Evolutionary conservation across 2,888 invertebrate species (phyloP), one percentile per base, ranked within the genome.

Genomic region (Aphidius colemani): DNA sequence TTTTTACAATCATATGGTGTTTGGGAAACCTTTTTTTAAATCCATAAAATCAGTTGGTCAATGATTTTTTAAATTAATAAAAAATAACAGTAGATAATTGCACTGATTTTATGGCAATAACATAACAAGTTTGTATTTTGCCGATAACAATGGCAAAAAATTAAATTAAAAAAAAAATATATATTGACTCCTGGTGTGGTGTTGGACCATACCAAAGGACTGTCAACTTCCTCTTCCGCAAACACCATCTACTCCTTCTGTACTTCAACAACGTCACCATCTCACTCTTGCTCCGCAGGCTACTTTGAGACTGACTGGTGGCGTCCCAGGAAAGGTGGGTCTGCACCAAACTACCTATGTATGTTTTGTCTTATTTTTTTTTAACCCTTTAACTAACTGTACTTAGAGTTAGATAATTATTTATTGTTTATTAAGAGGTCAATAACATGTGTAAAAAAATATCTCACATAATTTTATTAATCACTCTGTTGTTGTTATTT

Each of bases 221-320:
- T 87, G 85, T 87, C 87, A 85, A 85, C 85, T 83, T 86, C 86
- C 84, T 84, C 84, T 89, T 93, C 94, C 88, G 92, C 92, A 78
- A 78, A 82, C 79, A 80, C 81, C 75, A 81, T 81, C 80, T 78
- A 75, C 79, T 81, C 79, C 74, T 81, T 77, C 79, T 81, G 79
- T 79, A 80, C 80, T 30, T 30, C 30, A 74, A 79, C 82, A 81
- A 75, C 82, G 78, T 79, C 81, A 81, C 79, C 82, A 82, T 80
- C 81, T 82, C 81, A 82, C 80, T 82, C 78, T 82, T 82, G 81
- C 82, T 91, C 93, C 92, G 92, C 93, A 95, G 94, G 94, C 90
- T 95, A 94, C 91, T 94, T 93, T 92, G 95, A 95, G 92, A 81
- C 80, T 78, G 94, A 95, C 88, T 95, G 95, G 95, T 95, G 94